Conservation (phyloP, 2,113 vertebrate species). For the Zosterops japonicus region DNA sequence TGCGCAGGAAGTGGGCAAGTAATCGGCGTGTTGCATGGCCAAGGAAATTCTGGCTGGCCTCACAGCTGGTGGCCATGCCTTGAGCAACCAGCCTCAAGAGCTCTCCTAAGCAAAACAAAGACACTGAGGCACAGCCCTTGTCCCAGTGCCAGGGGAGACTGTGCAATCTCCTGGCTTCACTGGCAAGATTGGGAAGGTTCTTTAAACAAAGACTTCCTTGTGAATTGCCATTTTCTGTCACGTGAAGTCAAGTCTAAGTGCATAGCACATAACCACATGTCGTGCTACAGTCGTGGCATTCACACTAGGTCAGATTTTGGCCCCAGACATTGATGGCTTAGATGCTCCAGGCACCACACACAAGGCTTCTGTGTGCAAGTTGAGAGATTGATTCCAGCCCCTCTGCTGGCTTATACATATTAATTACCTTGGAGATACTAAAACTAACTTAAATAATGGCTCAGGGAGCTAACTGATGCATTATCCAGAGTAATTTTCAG, state of each 20-base stretch:
- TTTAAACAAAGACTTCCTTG: neutral
- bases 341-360: neutral
- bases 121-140: neutral
- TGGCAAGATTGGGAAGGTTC: neutral
- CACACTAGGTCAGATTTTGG: neutral
- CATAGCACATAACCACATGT: neutral
- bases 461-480: neutral
- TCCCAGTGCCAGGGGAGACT: neutral
- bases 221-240: neutral
- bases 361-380: neutral
- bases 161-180: neutral
- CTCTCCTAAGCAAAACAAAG: neutral
- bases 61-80: neutral
- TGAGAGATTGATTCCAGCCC: neutral
- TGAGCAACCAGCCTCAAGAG: neutral
- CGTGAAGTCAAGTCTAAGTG: neutral
- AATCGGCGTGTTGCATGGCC: rapidly evolving
- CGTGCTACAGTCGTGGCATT: rapidly evolving
- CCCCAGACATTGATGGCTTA: neutral
- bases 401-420: neutral
- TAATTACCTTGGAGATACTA: neutral
- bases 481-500: neutral
- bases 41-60: neutral
- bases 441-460: neutral
- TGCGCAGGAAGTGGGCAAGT: neutral